These are phyloP conservation scores for Ctenosaura bakeri DNA, from an alignment of 2,797 vertebrate genomes.

Conservation along the genomic window DNA sequence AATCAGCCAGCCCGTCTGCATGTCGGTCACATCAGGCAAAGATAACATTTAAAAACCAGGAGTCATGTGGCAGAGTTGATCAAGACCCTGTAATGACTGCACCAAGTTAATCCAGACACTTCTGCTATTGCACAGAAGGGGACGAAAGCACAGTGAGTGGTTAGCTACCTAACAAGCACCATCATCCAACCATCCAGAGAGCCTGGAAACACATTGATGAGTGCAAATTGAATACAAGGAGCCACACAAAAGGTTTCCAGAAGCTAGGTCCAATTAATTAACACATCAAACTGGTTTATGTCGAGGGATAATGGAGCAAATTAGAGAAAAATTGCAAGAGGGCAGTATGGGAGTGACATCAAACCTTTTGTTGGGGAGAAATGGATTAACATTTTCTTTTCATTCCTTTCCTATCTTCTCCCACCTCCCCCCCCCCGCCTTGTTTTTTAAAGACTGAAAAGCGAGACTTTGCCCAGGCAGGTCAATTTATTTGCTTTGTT, in stretches of 20 bases:
- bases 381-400: no score
- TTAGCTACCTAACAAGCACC: not conserved
- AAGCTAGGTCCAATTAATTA: not conserved
- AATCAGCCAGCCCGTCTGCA: not conserved
- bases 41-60: not conserved
- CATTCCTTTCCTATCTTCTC: no score
- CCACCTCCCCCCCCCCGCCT: no score
- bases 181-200: not conserved
- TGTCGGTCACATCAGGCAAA: not conserved
- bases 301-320: constrained; percentile 1
- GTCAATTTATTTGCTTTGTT: not conserved
- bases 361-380: not conserved
- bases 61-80: not conserved
- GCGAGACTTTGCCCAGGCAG: not conserved
- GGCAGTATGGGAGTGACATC: not conserved
- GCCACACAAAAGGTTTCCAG: not conserved
- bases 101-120: not conserved
- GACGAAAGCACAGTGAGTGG: not conserved
- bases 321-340: not conserved
- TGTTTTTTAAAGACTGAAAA: not conserved
- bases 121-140: not conserved
- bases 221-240: not conserved
- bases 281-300: not conserved
- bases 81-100: not conserved
- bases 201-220: no score